Base-by-base conservation (phyloP, 2,888 invertebrate genomes). In the Scaptomyza parva region DNA sequence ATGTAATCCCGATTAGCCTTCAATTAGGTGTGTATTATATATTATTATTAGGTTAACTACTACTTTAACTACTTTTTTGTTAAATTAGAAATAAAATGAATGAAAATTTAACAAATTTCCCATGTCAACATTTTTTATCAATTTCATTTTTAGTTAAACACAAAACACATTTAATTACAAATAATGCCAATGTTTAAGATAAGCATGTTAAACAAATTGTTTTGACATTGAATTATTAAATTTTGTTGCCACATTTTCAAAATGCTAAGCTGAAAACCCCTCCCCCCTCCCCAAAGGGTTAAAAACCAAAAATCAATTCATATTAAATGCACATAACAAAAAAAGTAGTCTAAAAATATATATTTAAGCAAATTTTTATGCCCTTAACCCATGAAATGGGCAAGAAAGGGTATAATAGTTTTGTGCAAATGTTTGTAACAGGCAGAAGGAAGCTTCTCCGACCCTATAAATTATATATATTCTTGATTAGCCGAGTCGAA, bases 11-110 rank as follows among this genome's bases (percentile, higher is more conserved):
- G 57, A 70, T 73, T 64, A 68, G 52, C 54, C 52, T 50, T 63
- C 70, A 65, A 79, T 72, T 78, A 64, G 53, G 59, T 76, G 64
- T 68, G 45, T 47, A 53, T 39, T 60, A 48, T 24, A 72, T 58
- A n/a, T n/a, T n/a, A n/a, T n/a, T n/a, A n/a, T n/a, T n/a, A n/a
- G n/a, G n/a, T n/a, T n/a, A n/a, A n/a, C n/a, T n/a, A n/a, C n/a
- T n/a, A n/a, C n/a, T n/a, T n/a, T n/a, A n/a, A n/a, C n/a, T n/a
- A n/a, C n/a, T n/a, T n/a, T n/a, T n/a, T n/a, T n/a, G n/a, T n/a
- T n/a, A n/a, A n/a, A n/a, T n/a, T n/a, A n/a, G n/a, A n/a, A n/a
- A n/a, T n/a, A n/a, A n/a, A n/a, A n/a, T n/a, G n/a, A n/a, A n/a
- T n/a, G n/a, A n/a, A n/a, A n/a, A n/a, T n/a, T n/a, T n/a, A n/a